Evolutionary conservation across 2,797 vertebrate genomes (phyloP), one percentile per base, ranked within the genome.

Genomic region (Rhadinocentrus ornatus): DNA sequence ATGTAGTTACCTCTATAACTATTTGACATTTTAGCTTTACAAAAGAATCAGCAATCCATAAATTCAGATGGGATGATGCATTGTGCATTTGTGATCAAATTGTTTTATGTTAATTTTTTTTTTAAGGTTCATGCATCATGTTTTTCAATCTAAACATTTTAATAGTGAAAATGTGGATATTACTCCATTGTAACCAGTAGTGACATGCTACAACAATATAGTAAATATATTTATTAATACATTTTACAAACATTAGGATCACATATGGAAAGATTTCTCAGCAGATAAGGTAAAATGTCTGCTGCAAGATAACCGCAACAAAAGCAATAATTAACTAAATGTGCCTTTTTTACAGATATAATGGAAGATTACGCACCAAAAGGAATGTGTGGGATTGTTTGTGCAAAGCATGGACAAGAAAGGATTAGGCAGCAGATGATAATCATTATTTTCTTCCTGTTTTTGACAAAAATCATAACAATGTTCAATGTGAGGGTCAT

Each of bases 1-100:
- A 78, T 75, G 84, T 13, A 41, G 71, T 83, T 83, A 91, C 85
- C 82, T 87, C 31, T 32, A 32, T 7, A 7, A 32, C 31, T 31
- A 31, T 44, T 6, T 27, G 39, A 44, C 16, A 6, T n/a, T 26
- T 31, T 11, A 9, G 37, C 10, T 61, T 29, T 18, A 20, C 16
- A 10, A 61, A 41, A 41, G 37, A 41, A 41, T 41, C 37, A 10
- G 16, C 31, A 24, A 32, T 18, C 54, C 58, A 27, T 58, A 35
- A 31, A 58, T 26, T 27, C 31, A 61, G 37, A 41, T 20, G 13
- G 15, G 39, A 48, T 8, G 6, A 34, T 20, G 16, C n/a, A 3
- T 41, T 41, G 10, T 41, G n/a, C n/a, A n/a, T n/a, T n/a, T n/a
- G n/a, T n/a, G n/a, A n/a, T n/a, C n/a, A n/a, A n/a, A 3, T 41